A percentile compares a stretch with the other conserved stretches of the same genome.
Evolutionary conservation across 1,140 invertebrate species (phyloP).

Genomic region (Listronotus bonariensis): DNA sequence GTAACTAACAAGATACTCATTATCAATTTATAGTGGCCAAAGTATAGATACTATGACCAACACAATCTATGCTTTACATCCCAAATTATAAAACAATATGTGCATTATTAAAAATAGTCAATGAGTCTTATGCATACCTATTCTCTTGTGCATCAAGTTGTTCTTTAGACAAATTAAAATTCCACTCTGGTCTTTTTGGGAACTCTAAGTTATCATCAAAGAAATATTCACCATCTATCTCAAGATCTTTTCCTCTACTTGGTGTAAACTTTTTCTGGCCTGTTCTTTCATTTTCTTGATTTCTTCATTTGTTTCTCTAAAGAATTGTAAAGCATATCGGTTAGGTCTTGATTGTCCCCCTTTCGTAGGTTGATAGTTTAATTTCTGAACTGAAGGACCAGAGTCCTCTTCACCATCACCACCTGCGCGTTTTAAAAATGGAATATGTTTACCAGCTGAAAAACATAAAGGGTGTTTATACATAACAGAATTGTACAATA

Average conservation of each 20-base stretch:
- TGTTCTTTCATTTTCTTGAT: conserved; percentile 65
- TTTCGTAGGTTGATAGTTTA: conserved; percentile 58
- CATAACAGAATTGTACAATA: no score
- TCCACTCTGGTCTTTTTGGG: conserved; percentile 82
- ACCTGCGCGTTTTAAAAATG: conserved; percentile 22
- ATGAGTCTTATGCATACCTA: conserved; percentile 42
- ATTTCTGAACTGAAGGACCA: conserved; percentile 51
- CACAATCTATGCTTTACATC: no score
- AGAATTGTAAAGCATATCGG: conserved; percentile 76
- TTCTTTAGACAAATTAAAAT: conserved; percentile 71
- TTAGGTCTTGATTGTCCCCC: conserved; percentile 58
- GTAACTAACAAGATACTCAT: no score
- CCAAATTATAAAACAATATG: no score
- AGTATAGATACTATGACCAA: no score
- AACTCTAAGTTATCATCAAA: conserved; percentile 78
- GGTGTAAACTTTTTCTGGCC: not conserved
- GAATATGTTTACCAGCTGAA: conserved; percentile 15
- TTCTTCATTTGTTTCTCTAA: conserved; percentile 72
- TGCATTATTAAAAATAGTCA: no score
- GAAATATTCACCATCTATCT: conserved; percentile 71
- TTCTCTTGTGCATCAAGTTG: conserved; percentile 76
- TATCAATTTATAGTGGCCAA: no score
- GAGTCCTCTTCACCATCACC: conserved; percentile 30
- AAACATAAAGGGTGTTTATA: no score
- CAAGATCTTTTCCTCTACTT: conserved; percentile 64